Evolutionary conservation across 1,140 invertebrate genomes (phyloP).

Genomic region (Akabosia matsudoensis): DNA sequence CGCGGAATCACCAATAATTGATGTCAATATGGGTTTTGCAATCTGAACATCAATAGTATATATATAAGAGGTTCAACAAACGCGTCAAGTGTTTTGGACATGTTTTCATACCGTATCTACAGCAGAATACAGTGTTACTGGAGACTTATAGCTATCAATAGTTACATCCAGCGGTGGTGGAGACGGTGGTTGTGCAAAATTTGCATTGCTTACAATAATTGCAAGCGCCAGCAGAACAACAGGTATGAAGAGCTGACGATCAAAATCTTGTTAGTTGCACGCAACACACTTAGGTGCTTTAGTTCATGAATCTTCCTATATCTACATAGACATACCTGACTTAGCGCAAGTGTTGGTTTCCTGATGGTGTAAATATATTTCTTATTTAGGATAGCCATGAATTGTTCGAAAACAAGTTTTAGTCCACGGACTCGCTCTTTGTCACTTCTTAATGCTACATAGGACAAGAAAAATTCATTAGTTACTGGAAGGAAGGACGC

Average conservation of each 20-base stretch:
- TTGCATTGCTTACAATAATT: conserved; percentile 32
- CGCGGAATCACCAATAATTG: neutral
- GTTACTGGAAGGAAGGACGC: neutral
- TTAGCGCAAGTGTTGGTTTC: conserved; percentile 35
- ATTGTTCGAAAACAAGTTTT: conserved; percentile 33
- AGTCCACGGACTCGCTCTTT: conserved; percentile 20
- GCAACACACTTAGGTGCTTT: too few relatives aligned
- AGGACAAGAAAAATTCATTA: too few relatives aligned
- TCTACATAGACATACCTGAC: conserved; percentile 31
- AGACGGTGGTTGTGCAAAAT: conserved; percentile 6
- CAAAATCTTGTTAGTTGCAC: too few relatives aligned
- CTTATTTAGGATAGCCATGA: conserved; percentile 37
- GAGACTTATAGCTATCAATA: conserved; percentile 35
- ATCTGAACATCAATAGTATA: neutral
- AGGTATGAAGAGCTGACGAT: conserved; percentile 39
- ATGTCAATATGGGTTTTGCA: neutral
- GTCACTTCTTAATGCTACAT: neutral
- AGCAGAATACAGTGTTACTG: conserved; percentile 32
- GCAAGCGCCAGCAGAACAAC: conserved; percentile 33
- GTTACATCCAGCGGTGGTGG: conserved; percentile 31
- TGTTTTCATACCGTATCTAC: neutral
- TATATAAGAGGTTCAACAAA: neutral
- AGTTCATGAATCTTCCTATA: neutral
- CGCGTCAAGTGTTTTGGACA: too few relatives aligned
- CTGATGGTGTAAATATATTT: conserved; percentile 38